Base-by-base conservation (phyloP, 2,113 vertebrate species). In the Spizaetus ornatus region DNA sequence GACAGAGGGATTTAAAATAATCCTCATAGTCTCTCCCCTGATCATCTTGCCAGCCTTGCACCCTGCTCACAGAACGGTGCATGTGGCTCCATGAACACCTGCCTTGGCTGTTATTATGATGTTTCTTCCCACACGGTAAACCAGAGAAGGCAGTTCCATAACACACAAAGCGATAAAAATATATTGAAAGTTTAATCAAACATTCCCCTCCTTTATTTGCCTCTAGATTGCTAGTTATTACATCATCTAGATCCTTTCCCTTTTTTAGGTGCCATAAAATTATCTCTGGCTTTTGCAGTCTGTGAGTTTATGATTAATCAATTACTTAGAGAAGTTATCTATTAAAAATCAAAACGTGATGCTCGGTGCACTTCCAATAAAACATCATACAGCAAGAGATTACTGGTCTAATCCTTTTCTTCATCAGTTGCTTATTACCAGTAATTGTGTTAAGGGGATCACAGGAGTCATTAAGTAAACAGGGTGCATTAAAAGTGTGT, bases 231-330 rank as follows among this genome's bases (percentile, higher is more conserved):
- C 91, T 95, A n/a, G 61, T 91, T 93, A 88, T 96, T 96, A 91
- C 93, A 96, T 96, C 95, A 96, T 58, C 93, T 32, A 62, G 53
- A 82, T 82, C 59, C 52, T 78, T 42, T 47, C 40, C 21, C 12
- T 72, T 92, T 87, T 91, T 62, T 10, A 91, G 69, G 45, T 89
- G 91, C 53, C 66, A 80, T 95, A 96, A 95, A 96, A 97, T 97
- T 90, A 76, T 73, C 89, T 74, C 96, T 80, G 66, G 53, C 66
- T 95, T 91, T 90, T 86, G 86, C 94, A 93, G 93, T 70, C 91
- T 70, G 55, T 16, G 78, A 96, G 94, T 97, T 97, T 97, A 97
- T 97, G 96, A 97, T 96, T 96, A 96, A 97, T 97, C 96, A 97
- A 97, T 97, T 95, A 95, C 95, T 95, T 77, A 58, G 91, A 95